A percentile compares a stretch with the other conserved stretches of the same genome.
phyloP scores from a whole-genome alignment of 2,888 invertebrate genomes.

The Protophormia terraenovae region DNA sequence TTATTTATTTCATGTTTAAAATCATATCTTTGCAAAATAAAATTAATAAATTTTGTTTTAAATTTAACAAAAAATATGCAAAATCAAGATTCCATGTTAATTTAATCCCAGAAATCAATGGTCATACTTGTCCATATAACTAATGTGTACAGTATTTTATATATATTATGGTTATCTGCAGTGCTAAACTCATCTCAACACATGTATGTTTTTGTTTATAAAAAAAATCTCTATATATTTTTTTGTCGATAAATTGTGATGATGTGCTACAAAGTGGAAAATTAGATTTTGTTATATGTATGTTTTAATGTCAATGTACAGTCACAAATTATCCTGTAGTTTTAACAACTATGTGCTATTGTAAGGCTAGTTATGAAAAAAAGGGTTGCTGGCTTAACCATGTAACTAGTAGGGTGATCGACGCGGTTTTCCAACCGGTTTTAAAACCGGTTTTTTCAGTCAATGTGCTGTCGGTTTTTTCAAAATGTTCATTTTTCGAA shows the following conservation, averaged over 20 bases:
- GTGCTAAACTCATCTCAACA: background rate
- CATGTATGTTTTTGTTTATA: background rate
- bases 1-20: too few species aligned
- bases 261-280: conserved; percentile 77
- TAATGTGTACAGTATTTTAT: background rate
- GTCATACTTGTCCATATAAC: conserved; percentile 9
- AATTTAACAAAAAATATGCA: background rate
- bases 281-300: conserved; percentile 73
- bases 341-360: too few species aligned
- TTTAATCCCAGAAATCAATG: conserved; percentile 31
- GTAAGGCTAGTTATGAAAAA: too few species aligned
- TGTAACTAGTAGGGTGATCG: too few species aligned
- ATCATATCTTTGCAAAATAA: background rate
- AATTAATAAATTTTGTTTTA: background rate
- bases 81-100: conserved; percentile 3
- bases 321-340: too few species aligned
- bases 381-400: too few species aligned
- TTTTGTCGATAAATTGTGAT: conserved; percentile 70
- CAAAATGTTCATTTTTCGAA: too few species aligned
- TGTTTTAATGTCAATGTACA: background rate
- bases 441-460: too few species aligned
- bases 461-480: too few species aligned
- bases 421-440: too few species aligned
- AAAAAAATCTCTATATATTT: conserved; percentile 32
- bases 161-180: conserved; percentile 8